These are phyloP conservation scores for Ectropis grisescens DNA, from an alignment of 1,140 invertebrate species.

Conservation along the genomic window DNA sequence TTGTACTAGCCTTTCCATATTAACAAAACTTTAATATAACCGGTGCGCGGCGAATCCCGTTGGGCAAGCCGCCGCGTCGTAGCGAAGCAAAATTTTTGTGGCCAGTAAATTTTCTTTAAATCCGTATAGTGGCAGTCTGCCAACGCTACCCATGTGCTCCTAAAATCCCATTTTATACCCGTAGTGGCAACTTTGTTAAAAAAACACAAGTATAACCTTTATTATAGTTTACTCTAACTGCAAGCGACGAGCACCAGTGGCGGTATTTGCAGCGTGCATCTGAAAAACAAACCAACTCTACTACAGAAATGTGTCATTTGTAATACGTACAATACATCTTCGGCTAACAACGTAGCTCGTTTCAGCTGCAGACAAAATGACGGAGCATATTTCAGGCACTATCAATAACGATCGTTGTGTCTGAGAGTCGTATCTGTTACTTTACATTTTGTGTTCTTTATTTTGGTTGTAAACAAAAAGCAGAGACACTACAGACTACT, in stretches of 20 bases:
- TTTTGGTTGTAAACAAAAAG: slow-evolving; percentile 19
- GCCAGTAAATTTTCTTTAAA: slow-evolving; percentile 43
- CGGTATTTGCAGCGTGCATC: slow-evolving; percentile 6
- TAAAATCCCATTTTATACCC: slow-evolving; percentile 27
- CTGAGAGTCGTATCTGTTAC: slow-evolving; percentile 17
- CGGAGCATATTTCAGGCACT: slow-evolving; percentile 18
- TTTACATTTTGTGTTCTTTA: slow-evolving; percentile 15
- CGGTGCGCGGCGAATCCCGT: slow-evolving; percentile 14
- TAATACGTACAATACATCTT: slow-evolving; percentile 20
- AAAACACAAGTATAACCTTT: no score
- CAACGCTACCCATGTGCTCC: slow-evolving; percentile 27
- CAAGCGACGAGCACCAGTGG: not conserved
- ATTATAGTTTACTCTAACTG: no score
- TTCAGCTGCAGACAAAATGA: slow-evolving; percentile 23
- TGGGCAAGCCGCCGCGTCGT: no score
- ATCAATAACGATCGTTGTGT: slow-evolving; percentile 25
- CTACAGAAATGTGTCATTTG: slow-evolving; percentile 10
- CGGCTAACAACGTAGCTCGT: slow-evolving; percentile 14
- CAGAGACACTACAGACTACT: slow-evolving; percentile 11
- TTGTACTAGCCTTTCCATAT: slow-evolving; percentile 32
- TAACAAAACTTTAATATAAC: slow-evolving; percentile 46
- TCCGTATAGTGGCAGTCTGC: slow-evolving; percentile 28
- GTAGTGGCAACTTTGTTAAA: slow-evolving; percentile 14
- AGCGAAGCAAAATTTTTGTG: slow-evolving; percentile 29
- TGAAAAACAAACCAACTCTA: slow-evolving; percentile 11